Conservation (phyloP, 2,797 vertebrate genomes). For the Leptoclinus maculatus region DNA sequence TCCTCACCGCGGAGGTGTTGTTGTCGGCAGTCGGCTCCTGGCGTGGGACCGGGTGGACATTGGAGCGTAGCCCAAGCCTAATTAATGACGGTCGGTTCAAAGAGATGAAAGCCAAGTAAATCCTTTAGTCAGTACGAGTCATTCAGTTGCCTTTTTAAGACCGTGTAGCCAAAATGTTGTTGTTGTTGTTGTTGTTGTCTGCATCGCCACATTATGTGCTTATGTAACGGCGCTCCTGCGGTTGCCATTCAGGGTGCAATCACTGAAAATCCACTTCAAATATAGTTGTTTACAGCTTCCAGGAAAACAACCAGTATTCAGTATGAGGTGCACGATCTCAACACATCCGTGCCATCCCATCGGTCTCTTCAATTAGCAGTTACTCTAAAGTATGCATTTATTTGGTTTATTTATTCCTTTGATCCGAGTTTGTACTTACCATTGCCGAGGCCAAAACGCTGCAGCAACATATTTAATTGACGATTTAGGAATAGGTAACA, state of each 20-base stretch:
- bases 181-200: conserved; percentile 31
- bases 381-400: conserved; percentile 45
- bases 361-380: conserved; percentile 30
- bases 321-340: conserved; percentile 34
- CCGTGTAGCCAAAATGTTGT: conserved; percentile 54
- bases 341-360: conserved; percentile 31
- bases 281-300: conserved; percentile 64
- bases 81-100: conserved; percentile 76
- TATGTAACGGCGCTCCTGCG: conserved; percentile 63
- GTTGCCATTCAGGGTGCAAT: conserved; percentile 53
- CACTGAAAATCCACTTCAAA: conserved; percentile 65
- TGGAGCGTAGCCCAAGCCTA: conserved; percentile 71
- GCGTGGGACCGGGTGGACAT: conserved; percentile 55
- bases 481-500: neutral
- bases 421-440: conserved; percentile 10
- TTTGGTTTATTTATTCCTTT: conserved; percentile 42
- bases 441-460: conserved; percentile 2
- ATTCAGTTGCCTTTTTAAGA: conserved; percentile 71
- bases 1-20: conserved; percentile 69
- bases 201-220: conserved; percentile 51
- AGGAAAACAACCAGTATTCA: conserved; percentile 54
- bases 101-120: conserved; percentile 75
- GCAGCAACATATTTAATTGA: neutral
- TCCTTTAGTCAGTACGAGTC: conserved; percentile 56
- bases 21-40: conserved; percentile 52